A percentile compares a stretch with the other conserved stretches of the same genome.
Conservation (phyloP, 2,113 vertebrate genomes). For the Excalfactoria chinensis region DNA sequence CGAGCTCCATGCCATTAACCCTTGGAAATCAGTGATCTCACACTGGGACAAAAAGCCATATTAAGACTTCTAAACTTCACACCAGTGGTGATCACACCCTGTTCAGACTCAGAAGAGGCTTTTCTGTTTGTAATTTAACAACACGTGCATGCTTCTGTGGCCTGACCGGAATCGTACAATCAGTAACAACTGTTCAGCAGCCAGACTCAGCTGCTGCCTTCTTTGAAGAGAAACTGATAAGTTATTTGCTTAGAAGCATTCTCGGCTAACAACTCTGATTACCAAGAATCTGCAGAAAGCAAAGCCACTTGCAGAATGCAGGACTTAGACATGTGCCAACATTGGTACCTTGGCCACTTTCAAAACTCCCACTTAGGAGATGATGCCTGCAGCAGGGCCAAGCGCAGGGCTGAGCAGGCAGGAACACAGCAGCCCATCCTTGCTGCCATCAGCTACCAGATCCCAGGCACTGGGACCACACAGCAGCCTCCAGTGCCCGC, state of each 20-base stretch:
- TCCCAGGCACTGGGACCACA: not conserved
- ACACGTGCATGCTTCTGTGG: not conserved
- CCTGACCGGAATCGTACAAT: not conserved
- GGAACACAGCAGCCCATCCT: not conserved
- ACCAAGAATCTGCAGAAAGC: not conserved
- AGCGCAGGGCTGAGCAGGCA: not conserved
- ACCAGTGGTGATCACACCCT: not conserved
- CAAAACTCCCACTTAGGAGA: rapidly evolving
- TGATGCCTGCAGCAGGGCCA: not conserved
- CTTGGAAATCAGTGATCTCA: not conserved
- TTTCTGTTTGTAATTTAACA: not conserved
- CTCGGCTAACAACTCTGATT: not conserved
- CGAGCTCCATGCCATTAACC: rapidly evolving
- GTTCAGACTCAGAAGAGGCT: not conserved
- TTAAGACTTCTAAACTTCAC: not conserved
- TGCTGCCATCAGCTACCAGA: not conserved
- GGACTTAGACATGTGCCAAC: not conserved
- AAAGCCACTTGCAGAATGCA: not conserved
- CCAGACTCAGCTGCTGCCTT: not conserved
- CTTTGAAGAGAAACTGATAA: not conserved
- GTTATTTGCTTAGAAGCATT: not conserved
- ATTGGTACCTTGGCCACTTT: not conserved
- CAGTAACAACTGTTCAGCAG: not conserved
- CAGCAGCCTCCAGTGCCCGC: too few relatives aligned
- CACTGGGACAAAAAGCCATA: not conserved